Evolutionary conservation across 2,797 vertebrate species (phyloP).

Genomic region (Neosalanx taihuensis): DNA sequence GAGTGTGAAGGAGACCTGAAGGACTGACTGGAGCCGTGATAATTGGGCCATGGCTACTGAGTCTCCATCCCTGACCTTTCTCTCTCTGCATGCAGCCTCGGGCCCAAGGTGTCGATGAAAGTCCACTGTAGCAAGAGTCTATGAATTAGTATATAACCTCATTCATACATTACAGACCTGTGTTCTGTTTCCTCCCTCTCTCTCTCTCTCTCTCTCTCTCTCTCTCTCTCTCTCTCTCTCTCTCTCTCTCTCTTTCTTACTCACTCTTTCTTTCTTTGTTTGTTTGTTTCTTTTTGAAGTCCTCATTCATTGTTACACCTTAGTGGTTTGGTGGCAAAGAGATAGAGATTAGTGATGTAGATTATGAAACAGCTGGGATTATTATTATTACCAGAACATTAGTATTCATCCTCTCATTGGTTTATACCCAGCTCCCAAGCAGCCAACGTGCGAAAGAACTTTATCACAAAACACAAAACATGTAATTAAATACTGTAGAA

Average conservation of each 20-base stretch:
- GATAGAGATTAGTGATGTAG: background rate
- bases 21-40: constrained; percentile 3
- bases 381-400: no score
- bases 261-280: background rate
- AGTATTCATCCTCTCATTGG: background rate
- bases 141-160: constrained; percentile 19
- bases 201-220: background rate
- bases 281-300: background rate
- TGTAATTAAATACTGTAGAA: background rate
- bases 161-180: constrained; percentile 45
- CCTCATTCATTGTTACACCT: background rate
- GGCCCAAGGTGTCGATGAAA: background rate
- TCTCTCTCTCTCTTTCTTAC: background rate
- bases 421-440: background rate
- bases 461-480: background rate
- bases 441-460: background rate
- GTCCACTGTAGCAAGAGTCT: background rate
- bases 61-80: background rate
- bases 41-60: constrained; percentile 4
- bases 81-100: background rate
- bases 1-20: background rate
- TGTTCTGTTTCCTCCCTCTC: background rate
- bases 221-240: background rate
- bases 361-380: background rate
- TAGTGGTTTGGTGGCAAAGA: background rate